A percentile compares a stretch with the other conserved stretches of the same genome.
Evolutionary conservation across 1,140 invertebrate species (phyloP).

Genomic region (Papilio machaon): DNA sequence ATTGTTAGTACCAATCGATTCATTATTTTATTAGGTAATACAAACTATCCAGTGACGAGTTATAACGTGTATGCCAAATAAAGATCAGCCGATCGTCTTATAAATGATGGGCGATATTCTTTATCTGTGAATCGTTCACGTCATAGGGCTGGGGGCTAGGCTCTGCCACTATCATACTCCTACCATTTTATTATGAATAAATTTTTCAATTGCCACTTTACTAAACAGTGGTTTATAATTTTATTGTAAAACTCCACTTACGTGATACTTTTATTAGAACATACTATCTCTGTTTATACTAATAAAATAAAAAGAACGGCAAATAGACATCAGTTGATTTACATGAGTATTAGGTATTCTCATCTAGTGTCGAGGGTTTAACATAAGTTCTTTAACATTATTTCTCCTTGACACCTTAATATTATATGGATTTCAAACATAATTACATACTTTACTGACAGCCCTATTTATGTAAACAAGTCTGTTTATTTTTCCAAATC

Average conservation of each 20-base stretch:
- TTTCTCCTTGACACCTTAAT: background rate
- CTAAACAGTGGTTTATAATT: background rate
- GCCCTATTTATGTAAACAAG: background rate
- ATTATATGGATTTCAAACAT: background rate
- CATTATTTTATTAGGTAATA: background rate
- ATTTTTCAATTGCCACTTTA: background rate
- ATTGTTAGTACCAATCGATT: background rate
- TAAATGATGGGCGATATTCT: constrained; percentile 24
- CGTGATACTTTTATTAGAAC: too few relatives aligned
- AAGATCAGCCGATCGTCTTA: constrained; percentile 25
- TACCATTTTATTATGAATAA: background rate
- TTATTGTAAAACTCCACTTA: too few relatives aligned
- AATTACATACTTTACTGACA: background rate
- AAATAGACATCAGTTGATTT: too few relatives aligned
- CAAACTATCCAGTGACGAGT: background rate
- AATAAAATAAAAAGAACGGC: too few relatives aligned
- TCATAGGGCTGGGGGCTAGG: constrained; percentile 10
- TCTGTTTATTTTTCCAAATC: constrained; percentile 21
- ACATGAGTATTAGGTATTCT: too few relatives aligned
- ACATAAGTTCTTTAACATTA: background rate
- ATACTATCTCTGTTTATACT: too few relatives aligned
- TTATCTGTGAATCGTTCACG: constrained; percentile 25
- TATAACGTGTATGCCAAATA: constrained; percentile 23
- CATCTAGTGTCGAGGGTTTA: background rate
- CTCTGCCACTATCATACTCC: background rate